Percentiles rank a stretch among this genome's conserved stretches.
phyloP scores from a whole-genome alignment of 1,140 invertebrate species.

The Pentalonia nigronervosa region DNA sequence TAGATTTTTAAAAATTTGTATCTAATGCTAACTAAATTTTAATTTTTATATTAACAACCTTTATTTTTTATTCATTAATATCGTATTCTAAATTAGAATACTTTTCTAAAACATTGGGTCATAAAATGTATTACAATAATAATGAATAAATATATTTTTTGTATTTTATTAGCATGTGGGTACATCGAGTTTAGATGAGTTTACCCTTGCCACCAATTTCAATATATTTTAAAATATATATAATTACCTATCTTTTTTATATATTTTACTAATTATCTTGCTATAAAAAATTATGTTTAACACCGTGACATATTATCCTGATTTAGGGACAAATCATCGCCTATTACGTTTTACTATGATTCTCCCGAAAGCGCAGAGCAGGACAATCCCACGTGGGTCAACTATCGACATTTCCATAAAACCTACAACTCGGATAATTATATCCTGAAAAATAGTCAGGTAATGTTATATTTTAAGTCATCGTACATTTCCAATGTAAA shows the following conservation, averaged over 20 bases:
- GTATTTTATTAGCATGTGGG: too few relatives aligned
- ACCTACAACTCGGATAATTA: not conserved
- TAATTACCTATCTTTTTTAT: not conserved
- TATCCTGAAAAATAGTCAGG: conserved; percentile 42
- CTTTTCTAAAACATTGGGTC: too few relatives aligned
- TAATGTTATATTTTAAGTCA: conserved; percentile 28
- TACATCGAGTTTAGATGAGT: too few relatives aligned
- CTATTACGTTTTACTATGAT: conserved; percentile 67
- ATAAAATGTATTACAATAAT: too few relatives aligned
- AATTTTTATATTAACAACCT: too few relatives aligned
- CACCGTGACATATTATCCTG: not conserved
- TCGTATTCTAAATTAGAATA: too few relatives aligned
- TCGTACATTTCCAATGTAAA: not conserved
- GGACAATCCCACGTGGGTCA: conserved; percentile 62
- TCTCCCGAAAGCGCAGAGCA: conserved; percentile 62
- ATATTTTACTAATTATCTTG: not conserved
- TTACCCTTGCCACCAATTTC: too few relatives aligned
- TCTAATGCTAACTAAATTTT: too few relatives aligned
- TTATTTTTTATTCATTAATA: too few relatives aligned
- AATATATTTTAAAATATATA: too few relatives aligned
- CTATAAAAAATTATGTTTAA: not conserved
- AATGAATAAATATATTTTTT: too few relatives aligned
- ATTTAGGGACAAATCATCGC: conserved; percentile 68
- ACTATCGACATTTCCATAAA: conserved; percentile 62
- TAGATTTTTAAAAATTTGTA: too few relatives aligned